Evolutionary conservation across 2,888 invertebrate genomes (phyloP), one percentile per base, ranked within the genome.

Genomic region (Drosophila sordidula): DNA sequence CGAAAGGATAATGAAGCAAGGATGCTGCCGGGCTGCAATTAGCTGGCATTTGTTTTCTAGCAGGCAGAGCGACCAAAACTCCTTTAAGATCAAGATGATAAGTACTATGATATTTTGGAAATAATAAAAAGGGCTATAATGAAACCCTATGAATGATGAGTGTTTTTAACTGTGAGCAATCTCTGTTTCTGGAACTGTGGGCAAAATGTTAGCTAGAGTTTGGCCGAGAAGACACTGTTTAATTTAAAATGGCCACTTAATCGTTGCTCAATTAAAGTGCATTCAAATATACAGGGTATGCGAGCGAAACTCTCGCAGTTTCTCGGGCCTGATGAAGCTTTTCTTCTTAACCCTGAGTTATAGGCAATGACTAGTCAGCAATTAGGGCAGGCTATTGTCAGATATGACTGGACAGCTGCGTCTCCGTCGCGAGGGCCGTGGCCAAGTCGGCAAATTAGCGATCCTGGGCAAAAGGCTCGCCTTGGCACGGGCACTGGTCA

Each of bases 361-460:
- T 71, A 14, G 76, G 72, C 59, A 67, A 72, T 85, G 80, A 80
- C 86, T 82, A 82, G 81, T 83, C 86, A 83, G 86, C 86, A 82
- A 86, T 82, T 82, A 86, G 75, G 78, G 62, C 65, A 57, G 64
- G 44, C 73, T 68, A 80, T 85, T 82, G 78, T 85, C 69, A 65
- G 59, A 16, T 56, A 49, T 52, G 49, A 50, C 50, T 76, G 67
- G 78, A 58, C 81, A 81, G 81, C 79, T 82, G 75, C 69, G 42
- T 25, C 32, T 25, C 16, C 26, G 65, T 65, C 45, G 52, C 56
- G 16, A 34, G 44, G 44, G 56, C 51, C 38, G 38, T 16, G 34
- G 41, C 45, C 36, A 52, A 49, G 49, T 61, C 50, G 51, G 81
- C 58, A 82, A 85, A 80, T 80, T 80, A 81, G 80, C 80, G 80